Base-by-base conservation (phyloP, 2,797 vertebrate species). In the Poecilia gillii region DNA sequence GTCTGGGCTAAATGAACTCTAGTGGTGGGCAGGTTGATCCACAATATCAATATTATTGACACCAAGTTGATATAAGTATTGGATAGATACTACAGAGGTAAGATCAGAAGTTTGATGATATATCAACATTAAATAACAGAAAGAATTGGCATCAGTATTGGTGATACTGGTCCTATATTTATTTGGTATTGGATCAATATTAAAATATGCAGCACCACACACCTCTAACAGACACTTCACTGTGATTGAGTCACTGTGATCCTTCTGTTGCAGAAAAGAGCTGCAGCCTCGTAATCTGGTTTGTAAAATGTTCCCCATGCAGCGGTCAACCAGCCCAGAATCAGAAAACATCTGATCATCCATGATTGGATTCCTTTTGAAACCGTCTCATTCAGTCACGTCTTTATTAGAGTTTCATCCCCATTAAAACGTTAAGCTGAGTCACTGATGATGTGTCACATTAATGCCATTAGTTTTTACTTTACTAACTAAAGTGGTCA, bases 401-500 rank as follows among this genome's bases (percentile, higher is more conserved):
- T 33, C 14, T 33, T 68, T 2, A 28, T 77, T 16, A 62, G 11
- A 36, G 47, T 64, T 77, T 81, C 4, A 66, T 77, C 74, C 39
- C 41, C 36, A 31, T 72, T 49, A 41, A 53, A 53, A 74, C 55
- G 49, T 71, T 72, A 53, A 31, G 31, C 11, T 80, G 59, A 78
- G 25, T 87, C 84, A 81, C 86, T 39, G 72, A n/a, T 68, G 75
- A 80, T 53, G 0, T 39, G 78, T 87, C 75, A 88, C 55, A 87
- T 85, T 66, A 76, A 46, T 81, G 53, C 25, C 25, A 66, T 62
- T 81, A 55, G 77, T 59, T 53, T 55, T 89, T 90, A 76, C 89
- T 90, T 89, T 81, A 79, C 74, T 66, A 77, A 87, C 74, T 80
- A 73, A 89, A 86, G 77, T 83, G 82, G 80, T 43, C 70, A 12